Evolutionary conservation across 2,113 vertebrate genomes (phyloP), one percentile per base, ranked within the genome.

Genomic region (Vulpes ferrilata): DNA sequence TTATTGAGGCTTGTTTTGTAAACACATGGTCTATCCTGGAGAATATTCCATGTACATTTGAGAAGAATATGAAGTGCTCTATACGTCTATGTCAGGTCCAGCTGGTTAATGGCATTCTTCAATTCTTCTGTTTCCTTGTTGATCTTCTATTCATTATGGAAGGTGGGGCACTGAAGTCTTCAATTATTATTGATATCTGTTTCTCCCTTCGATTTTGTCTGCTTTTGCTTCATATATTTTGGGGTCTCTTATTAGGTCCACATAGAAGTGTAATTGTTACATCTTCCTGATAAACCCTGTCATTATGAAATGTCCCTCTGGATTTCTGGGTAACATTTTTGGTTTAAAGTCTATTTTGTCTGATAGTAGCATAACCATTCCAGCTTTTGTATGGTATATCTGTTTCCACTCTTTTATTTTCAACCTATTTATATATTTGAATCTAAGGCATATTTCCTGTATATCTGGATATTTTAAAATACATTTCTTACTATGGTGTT

Each of bases 271-370:
- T 27, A 87, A 60, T 80, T 90, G 62, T 32, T 90, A 38, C 43
- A 90, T 55, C 20, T 95, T 93, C 78, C 71, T 76, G 74, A 80
- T 60, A 35, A 64, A 87, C 35, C 76, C 93, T 71, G 87, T 93
- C 55, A 88, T 62, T 76, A 90, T 59, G 27, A 93, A 74, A 73
- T 79, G 2, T 88, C 60, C 74, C 30, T 84, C 67, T 48, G 53
- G 55, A 53, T 73, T 62, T 67, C 60, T 71, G 78, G 15, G 15
- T 51, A 87, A 82, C 7, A 71, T 48, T n/a, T 86, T 95, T 67
- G 85, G 20, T 81, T 95, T 84, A 91, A 90, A 84, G 25, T 55
- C 19, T 19, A 20, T 79, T 88, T 94, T 81, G 25, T 90, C 65
- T 82, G 51, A 81, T 67, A 60, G 51, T 71, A n/a, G 23, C 65